Evolutionary conservation across 2,888 invertebrate species (phyloP).

Genomic region (Drosophila diplacantha): DNA sequence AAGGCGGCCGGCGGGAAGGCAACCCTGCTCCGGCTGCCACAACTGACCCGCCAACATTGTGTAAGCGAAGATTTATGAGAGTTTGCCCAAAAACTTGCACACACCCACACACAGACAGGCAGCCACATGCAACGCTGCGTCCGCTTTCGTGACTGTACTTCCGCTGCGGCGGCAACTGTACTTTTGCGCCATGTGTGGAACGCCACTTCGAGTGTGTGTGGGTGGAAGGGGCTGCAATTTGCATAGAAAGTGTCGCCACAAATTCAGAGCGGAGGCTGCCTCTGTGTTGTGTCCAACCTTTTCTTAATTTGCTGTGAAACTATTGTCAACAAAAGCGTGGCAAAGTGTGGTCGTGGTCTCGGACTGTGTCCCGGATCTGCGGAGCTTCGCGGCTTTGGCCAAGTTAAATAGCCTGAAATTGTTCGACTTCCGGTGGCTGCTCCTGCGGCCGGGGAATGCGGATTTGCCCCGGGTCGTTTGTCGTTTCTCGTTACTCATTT

Average conservation of each 20-base stretch:
- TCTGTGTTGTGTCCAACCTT: conserved; percentile 58
- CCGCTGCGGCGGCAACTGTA: conserved; percentile 64
- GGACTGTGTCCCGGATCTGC: conserved; percentile 9
- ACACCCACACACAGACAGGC: conserved; percentile 9
- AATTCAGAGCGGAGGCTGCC: conserved; percentile 51
- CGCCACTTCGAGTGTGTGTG: conserved; percentile 5
- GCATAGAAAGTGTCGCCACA: conserved; percentile 74
- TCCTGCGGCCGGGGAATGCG: conserved; percentile 24
- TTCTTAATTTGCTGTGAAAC: conserved; percentile 73
- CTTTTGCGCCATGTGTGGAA: conserved; percentile 44
- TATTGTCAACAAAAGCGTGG: conserved; percentile 71
- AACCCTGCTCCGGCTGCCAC: conserved; percentile 35
- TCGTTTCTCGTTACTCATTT: conserved; percentile 27
- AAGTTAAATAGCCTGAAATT: conserved; percentile 72
- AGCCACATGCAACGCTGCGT: conserved; percentile 28
- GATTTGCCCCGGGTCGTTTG: conserved; percentile 63
- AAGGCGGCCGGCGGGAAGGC: conserved; percentile 10
- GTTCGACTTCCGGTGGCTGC: conserved; percentile 62
- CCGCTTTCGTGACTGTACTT: conserved; percentile 63
- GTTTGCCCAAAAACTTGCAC: conserved; percentile 65
- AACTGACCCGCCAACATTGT: conserved; percentile 76
- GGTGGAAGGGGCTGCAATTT: conserved; percentile 47
- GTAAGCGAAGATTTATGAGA: conserved; percentile 75
- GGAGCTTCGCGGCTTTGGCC: conserved; percentile 36
- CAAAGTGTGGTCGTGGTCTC: conserved; percentile 23